These are phyloP conservation scores for Cantharis rustica DNA, from an alignment of 2,888 invertebrate species.

Conservation along the genomic window DNA sequence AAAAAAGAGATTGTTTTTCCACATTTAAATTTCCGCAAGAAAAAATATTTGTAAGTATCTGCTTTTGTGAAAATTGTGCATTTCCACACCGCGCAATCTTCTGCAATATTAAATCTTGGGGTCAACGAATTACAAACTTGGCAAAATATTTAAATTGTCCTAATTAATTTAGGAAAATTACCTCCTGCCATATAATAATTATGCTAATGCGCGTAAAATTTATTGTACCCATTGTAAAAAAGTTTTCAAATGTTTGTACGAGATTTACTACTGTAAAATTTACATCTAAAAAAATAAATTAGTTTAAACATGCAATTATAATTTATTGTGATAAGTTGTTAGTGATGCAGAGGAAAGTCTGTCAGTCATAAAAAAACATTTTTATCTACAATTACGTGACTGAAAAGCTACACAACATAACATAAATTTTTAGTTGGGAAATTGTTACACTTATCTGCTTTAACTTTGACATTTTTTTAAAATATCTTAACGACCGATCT, in stretches of 20 bases:
- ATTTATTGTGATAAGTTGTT: neutral
- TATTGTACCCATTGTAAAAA: neutral
- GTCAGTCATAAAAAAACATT: neutral
- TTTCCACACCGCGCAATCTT: neutral
- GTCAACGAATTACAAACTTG: neutral
- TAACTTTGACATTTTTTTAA: neutral
- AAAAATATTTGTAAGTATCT: neutral
- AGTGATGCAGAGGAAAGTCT: neutral
- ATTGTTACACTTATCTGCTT: neutral
- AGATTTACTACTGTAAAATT: neutral
- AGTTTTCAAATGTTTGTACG: neutral
- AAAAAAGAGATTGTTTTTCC: neutral
- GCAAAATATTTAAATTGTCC: neutral
- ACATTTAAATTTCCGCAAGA: neutral
- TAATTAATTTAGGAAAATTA: neutral
- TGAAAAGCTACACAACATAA: neutral
- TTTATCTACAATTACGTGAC: neutral
- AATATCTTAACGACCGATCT: neutral
- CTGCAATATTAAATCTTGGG: neutral
- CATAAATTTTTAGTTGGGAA: neutral
- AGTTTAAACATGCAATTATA: neutral
- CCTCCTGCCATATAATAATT: neutral
- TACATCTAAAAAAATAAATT: neutral
- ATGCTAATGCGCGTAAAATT: neutral
- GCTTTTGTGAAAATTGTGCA: neutral